Evolutionary conservation across 2,888 invertebrate species (phyloP).

Genomic region (Drosophila paracracens): DNA sequence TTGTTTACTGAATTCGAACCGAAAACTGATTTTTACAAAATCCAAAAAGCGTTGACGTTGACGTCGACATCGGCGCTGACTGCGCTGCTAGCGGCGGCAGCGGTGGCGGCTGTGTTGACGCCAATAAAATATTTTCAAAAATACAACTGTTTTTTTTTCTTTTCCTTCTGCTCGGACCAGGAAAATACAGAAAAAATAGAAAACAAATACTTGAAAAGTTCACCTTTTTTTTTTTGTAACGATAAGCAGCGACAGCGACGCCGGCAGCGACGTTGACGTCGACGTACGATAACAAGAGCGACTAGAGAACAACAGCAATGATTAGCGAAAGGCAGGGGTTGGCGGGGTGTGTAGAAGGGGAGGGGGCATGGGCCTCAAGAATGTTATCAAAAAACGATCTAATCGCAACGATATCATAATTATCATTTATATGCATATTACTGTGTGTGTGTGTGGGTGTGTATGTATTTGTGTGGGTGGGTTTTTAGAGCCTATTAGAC

Average conservation of each 20-base stretch:
- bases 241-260: conserved; percentile 53
- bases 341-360: too few species aligned
- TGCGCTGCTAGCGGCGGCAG: conserved; percentile 18
- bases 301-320: conserved; percentile 20
- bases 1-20: conserved; percentile 83
- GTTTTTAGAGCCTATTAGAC: background rate
- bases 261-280: conserved; percentile 26
- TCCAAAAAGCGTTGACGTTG: conserved; percentile 49
- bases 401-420: conserved; percentile 58
- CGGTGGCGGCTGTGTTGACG: conserved; percentile 25
- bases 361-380: background rate
- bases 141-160: conserved; percentile 38
- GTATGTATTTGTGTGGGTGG: background rate
- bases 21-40: conserved; percentile 76
- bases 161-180: conserved; percentile 7
- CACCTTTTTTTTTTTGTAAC: conserved; percentile 29
- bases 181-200: background rate
- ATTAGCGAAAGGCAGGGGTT: conserved; percentile 9
- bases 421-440: conserved; percentile 30
- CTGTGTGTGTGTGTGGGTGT: background rate
- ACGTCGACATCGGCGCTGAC: conserved; percentile 16
- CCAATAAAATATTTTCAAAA: conserved; percentile 74
- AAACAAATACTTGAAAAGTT: conserved; percentile 4
- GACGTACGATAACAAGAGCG: conserved; percentile 45
- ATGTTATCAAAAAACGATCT: conserved; percentile 50